Base-by-base conservation (phyloP, 2,797 vertebrate genomes). In the Cuniculus paca region DNA sequence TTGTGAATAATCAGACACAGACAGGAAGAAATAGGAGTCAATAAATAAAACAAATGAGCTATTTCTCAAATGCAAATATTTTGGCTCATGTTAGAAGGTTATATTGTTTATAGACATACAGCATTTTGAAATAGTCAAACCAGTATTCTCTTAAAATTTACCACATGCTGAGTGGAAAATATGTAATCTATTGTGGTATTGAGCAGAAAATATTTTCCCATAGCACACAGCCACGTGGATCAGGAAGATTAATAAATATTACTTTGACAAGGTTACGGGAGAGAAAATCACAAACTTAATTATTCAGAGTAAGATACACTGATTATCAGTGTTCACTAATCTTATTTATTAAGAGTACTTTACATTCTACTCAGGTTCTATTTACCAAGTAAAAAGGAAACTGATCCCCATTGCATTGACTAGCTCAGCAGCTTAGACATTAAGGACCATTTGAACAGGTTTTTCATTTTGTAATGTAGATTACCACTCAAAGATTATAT, bases 61-160 rank as follows among this genome's bases (percentile, higher is more conserved):
- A 88, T 91, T 89, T 97, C 61, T 87, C 72, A 97, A 79, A 97
- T 92, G 63, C 78, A 98, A 98, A 58, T 81, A 36, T 93, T 97
- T 96, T 94, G 89, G 83, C 86, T 83, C 9, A 95, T 85, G 85
- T 93, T 97, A 96, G 91, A 97, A 92, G 79, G 74, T 70, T 88
- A 86, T 87, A 50, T 83, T 97, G 77, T 97, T 93, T 97, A 96
- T 77, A 95, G 95, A 91, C 63, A 91, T 82, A 70, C 34, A 88
- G 90, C 95, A 56, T 88, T 97, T 77, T 95, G 91, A 70, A 98
- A 97, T 31, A 96, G 17, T 65, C 96, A 94, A 94, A 90, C 48
- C 85, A 97, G 90, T 96, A 88, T 88, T 97, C 78, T 95, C 87
- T 95, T 94, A 95, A 97, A 97, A 86, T 81, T 88, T 39, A 85